Evolutionary conservation across 2,888 invertebrate species (phyloP).

Genomic region (Congeria kusceri): DNA sequence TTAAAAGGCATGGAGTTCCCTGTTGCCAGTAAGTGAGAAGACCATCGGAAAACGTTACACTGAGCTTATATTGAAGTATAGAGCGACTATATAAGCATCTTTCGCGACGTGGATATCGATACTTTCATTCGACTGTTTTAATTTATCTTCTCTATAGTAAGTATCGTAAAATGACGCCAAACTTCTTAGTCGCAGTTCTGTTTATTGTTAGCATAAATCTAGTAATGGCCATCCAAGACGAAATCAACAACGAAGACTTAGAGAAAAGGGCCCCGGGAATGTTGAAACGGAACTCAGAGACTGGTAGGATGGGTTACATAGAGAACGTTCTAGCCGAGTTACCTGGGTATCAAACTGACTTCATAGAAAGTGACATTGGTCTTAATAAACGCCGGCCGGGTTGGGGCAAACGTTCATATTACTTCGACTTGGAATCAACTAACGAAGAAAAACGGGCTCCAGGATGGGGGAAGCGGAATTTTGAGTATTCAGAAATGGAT

Average conservation of each 20-base stretch:
- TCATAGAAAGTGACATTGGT: constrained; percentile 38
- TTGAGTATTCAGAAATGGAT: constrained; percentile 30
- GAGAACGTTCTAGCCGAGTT: constrained; percentile 52
- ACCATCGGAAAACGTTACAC: too few relatives aligned
- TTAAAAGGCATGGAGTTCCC: too few relatives aligned
- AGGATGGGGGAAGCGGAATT: constrained; percentile 68
- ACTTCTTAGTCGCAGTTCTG: constrained; percentile 36
- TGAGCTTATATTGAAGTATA: too few relatives aligned
- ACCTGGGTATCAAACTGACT: constrained; percentile 56
- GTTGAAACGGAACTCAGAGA: constrained; percentile 63
- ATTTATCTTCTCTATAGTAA: neutral
- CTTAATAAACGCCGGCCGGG: constrained; percentile 70
- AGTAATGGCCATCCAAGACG: constrained; percentile 29
- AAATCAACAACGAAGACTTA: constrained; percentile 33
- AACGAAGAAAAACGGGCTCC: constrained; percentile 63
- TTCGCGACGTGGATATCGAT: constrained; percentile 1
- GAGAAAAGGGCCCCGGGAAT: constrained; percentile 71
- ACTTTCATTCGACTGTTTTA: neutral
- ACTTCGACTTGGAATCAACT: constrained; percentile 34
- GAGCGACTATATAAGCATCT: constrained; percentile 3
- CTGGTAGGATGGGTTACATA: constrained; percentile 46
- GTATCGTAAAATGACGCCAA: constrained; percentile 21
- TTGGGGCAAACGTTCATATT: constrained; percentile 64
- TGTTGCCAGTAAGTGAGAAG: too few relatives aligned
- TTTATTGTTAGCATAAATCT: constrained; percentile 43